Evolutionary conservation across 2,797 vertebrate species (phyloP).

Genomic region (Girardinus metallicus): DNA sequence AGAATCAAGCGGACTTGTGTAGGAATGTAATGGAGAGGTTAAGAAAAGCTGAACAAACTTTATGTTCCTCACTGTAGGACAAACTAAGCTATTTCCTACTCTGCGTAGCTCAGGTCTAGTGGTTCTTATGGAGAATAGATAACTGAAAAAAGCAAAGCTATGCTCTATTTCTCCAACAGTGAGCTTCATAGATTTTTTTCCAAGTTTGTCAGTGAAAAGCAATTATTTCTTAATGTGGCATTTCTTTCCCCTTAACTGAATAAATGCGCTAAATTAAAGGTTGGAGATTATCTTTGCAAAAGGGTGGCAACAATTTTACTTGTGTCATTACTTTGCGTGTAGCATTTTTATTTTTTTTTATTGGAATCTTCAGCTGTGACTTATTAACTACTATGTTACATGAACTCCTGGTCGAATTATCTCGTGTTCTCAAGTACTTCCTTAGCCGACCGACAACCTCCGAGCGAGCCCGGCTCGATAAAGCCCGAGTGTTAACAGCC

Average conservation of each 20-base stretch:
- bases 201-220: neutral
- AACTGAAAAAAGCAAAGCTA: neutral
- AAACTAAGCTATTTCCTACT: neutral
- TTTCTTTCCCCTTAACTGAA: neutral
- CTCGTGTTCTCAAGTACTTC: slow-evolving; percentile 48
- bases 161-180: neutral
- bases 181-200: neutral
- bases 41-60: neutral
- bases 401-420: slow-evolving; percentile 20
- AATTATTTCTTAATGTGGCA: neutral
- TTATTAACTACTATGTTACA: slow-evolving; percentile 13
- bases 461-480: slow-evolving; percentile 13
- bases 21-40: neutral
- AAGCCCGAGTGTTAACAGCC: slow-evolving; percentile 34
- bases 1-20: neutral
- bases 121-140: neutral
- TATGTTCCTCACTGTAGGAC: neutral
- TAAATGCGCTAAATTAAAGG: neutral
- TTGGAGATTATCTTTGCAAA: neutral
- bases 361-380: slow-evolving; percentile 14
- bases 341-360: neutral
- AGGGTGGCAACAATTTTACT: neutral
- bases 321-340: neutral
- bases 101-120: neutral
- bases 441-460: slow-evolving; percentile 37